Percentiles rank a stretch among this genome's conserved stretches.
phyloP scores from a whole-genome alignment of 2,888 invertebrate species.

The Alsophila aescularia region DNA sequence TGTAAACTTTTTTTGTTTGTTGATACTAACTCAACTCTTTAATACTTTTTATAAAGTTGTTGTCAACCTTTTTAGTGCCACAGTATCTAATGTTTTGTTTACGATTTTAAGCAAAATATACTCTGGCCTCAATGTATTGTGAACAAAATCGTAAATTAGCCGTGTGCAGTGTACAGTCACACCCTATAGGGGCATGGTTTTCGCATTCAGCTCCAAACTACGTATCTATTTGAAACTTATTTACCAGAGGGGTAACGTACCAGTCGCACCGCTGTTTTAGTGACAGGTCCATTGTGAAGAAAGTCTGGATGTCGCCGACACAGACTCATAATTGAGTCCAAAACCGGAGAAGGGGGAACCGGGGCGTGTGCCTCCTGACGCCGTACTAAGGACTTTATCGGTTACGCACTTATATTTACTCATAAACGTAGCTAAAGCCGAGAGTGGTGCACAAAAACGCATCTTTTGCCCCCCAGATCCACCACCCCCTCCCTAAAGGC shows the following conservation, averaged over 20 bases:
- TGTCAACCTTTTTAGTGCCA: background rate
- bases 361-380: constrained; percentile 14
- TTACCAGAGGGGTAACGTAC: constrained; percentile 23
- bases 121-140: background rate
- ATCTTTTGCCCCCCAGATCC: constrained; percentile 63
- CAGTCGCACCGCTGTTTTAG: constrained; percentile 18
- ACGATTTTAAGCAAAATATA: background rate
- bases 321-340: constrained; percentile 54
- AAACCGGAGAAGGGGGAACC: constrained; percentile 41
- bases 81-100: background rate
- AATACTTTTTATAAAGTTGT: background rate
- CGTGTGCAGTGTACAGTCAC: background rate
- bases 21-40: background rate
- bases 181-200: constrained; percentile 3
- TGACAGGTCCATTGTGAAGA: constrained; percentile 47
- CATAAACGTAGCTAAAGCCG: constrained; percentile 72
- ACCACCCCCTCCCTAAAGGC: constrained; percentile 59
- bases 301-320: constrained; percentile 46
- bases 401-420: constrained; percentile 80
- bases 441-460: constrained; percentile 82
- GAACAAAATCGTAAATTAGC: background rate
- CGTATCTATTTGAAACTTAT: constrained; percentile 29
- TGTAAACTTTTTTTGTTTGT: background rate
- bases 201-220: constrained; percentile 12
- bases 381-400: constrained; percentile 62